phyloP scores from a whole-genome alignment of 1,140 invertebrate species.

The Teleopsis dalmanni region DNA sequence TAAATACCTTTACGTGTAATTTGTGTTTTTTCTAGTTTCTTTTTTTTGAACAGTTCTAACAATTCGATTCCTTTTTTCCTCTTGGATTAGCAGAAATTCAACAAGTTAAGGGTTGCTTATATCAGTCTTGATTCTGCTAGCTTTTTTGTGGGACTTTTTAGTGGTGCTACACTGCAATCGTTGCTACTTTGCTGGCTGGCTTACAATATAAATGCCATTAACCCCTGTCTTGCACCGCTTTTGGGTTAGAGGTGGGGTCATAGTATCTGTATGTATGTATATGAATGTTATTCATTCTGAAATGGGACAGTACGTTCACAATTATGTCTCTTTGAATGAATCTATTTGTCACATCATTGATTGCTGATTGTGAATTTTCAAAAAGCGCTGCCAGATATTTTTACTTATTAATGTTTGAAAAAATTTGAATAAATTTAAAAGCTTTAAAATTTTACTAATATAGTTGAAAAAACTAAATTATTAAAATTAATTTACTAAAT shows the following conservation, averaged over 20 bases:
- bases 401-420: neutral
- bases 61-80: no score
- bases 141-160: constrained; percentile 6
- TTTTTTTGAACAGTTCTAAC: no score
- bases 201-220: constrained; percentile 39
- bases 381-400: neutral
- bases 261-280: constrained; percentile 1
- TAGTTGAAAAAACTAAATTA: no score
- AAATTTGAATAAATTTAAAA: no score
- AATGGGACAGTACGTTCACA: constrained; percentile 27
- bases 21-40: no score
- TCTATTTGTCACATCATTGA: neutral
- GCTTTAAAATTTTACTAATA: no score
- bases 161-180: neutral
- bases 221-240: constrained; percentile 23
- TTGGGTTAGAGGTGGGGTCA: constrained; percentile 39
- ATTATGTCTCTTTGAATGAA: constrained; percentile 1
- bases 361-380: constrained; percentile 8
- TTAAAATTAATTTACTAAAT: no score
- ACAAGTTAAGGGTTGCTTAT: constrained; percentile 13
- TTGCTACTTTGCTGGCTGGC: neutral
- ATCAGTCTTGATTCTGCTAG: no score
- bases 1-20: no score
- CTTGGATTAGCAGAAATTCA: no score
- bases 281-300: constrained; percentile 22